These are phyloP conservation scores for Acrobasis consociella DNA, from an alignment of 2,888 invertebrate genomes.

Conservation along the genomic window DNA sequence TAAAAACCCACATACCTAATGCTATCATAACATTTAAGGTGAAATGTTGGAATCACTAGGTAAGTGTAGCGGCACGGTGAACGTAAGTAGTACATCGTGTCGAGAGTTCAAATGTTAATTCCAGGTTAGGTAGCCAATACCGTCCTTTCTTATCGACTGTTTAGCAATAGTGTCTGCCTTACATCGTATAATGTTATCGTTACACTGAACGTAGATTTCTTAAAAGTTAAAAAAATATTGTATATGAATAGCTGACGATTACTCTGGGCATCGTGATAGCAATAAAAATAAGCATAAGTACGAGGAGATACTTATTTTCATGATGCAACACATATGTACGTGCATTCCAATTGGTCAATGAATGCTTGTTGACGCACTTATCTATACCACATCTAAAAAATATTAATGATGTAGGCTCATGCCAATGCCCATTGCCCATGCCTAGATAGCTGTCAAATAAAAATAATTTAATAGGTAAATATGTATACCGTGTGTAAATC, in stretches of 20 bases:
- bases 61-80: slow-evolving; percentile 31
- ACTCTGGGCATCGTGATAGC: neutral
- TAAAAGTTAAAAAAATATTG: slow-evolving; percentile 30
- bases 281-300: neutral
- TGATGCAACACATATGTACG: slow-evolving; percentile 9
- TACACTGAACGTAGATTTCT: slow-evolving; percentile 28
- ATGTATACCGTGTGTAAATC: too few species aligned
- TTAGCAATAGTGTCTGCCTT: slow-evolving; percentile 31
- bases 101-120: slow-evolving; percentile 45
- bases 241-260: neutral
- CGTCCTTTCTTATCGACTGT: slow-evolving; percentile 33
- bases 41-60: slow-evolving; percentile 29
- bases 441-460: too few species aligned
- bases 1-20: too few species aligned
- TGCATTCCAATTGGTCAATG: slow-evolving; percentile 1
- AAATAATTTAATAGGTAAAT: too few species aligned
- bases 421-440: too few species aligned
- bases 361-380: neutral
- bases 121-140: slow-evolving; percentile 33
- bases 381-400: neutral
- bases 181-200: slow-evolving; percentile 27
- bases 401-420: neutral
- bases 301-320: slow-evolving; percentile 7
- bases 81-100: slow-evolving; percentile 31
- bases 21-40: slow-evolving; percentile 16